These are phyloP conservation scores for Epistrophe grossulariae DNA, from an alignment of 2,888 invertebrate species.

Conservation along the genomic window DNA sequence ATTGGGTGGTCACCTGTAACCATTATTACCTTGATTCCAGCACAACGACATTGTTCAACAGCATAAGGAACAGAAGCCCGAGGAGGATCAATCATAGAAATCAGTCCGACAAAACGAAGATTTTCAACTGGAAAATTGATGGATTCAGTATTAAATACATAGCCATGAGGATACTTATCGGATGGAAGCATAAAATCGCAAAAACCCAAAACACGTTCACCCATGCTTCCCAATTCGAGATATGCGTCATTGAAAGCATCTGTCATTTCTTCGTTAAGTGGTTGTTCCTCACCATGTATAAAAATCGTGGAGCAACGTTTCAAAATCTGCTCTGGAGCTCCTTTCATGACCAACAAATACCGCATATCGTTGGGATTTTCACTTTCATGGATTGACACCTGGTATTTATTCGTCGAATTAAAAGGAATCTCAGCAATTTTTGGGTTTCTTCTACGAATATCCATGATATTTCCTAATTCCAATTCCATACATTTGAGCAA, in stretches of 20 bases:
- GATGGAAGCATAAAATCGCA: conserved; percentile 96
- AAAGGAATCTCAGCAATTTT: conserved; percentile 96
- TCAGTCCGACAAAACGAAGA: conserved; percentile 96
- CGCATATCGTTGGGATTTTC: conserved; percentile 95
- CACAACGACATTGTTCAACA: conserved; percentile 87
- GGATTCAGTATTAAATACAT: conserved; percentile 95
- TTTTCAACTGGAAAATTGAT: conserved; percentile 95
- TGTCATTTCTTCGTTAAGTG: conserved; percentile 96
- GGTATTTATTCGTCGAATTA: conserved; percentile 97
- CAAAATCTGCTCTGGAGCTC: conserved; percentile 97
- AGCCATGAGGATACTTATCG: conserved; percentile 96
- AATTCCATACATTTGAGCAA: conserved; percentile 96
- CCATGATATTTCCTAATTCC: conserved; percentile 93
- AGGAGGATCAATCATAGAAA: conserved; percentile 99
- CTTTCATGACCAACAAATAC: conserved; percentile 97
- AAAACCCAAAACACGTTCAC: conserved; percentile 96
- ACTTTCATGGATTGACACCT: conserved; percentile 98
- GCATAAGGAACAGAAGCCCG: conserved; percentile 88
- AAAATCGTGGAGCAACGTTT: conserved; percentile 96
- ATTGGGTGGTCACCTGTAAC: conserved; percentile 91
- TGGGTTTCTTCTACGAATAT: conserved; percentile 92
- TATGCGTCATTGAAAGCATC: conserved; percentile 98
- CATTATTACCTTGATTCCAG: conserved; percentile 90
- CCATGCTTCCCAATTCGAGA: conserved; percentile 94
- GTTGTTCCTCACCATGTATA: conserved; percentile 96